Conservation (phyloP, 2,113 vertebrate species). For the Microcebus ravelobensis region DNA sequence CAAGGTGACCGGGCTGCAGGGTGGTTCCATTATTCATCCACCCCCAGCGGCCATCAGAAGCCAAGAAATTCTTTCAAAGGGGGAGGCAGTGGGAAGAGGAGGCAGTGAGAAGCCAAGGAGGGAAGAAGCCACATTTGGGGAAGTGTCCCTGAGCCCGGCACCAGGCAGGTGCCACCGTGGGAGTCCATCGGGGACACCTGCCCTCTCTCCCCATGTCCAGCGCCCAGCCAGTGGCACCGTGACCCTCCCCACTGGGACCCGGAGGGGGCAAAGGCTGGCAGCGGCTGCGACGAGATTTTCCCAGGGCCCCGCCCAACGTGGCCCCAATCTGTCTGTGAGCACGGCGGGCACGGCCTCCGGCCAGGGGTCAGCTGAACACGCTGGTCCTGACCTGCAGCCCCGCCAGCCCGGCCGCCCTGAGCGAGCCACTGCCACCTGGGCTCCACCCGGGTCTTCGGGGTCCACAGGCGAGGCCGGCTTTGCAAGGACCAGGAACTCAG, state of each 20-base stretch:
- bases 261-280: neutral
- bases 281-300: rapidly evolving
- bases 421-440: rapidly evolving
- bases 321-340: no score
- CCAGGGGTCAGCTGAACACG: neutral
- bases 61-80: neutral
- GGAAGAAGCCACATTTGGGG: rapidly evolving
- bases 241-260: rapidly evolving
- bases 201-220: rapidly evolving
- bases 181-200: rapidly evolving
- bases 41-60: neutral
- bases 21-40: neutral
- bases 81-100: neutral
- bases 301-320: rapidly evolving
- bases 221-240: no score
- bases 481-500: neutral
- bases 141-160: rapidly evolving
- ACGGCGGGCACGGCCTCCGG: neutral
- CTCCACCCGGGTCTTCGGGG: neutral
- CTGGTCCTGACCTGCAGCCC: rapidly evolving
- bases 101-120: neutral
- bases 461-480: rapidly evolving
- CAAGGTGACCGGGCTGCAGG: neutral
- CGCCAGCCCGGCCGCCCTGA: neutral
- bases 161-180: rapidly evolving